Conservation (phyloP, 2,113 vertebrate species). For the Platanista minor region DNA sequence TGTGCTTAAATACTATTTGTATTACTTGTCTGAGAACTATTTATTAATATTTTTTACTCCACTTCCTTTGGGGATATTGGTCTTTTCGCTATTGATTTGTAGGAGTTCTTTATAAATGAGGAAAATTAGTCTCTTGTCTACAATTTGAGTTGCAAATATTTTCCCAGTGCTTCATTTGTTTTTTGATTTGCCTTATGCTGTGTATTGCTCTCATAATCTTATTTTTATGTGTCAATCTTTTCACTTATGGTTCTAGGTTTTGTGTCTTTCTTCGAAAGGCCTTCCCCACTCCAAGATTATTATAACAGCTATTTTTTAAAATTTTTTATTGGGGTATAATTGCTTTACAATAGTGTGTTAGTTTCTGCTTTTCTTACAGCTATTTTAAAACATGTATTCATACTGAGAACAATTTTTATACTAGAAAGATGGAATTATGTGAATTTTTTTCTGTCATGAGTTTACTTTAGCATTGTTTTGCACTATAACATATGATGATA, state of each 20-base stretch:
- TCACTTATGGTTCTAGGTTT: not conserved
- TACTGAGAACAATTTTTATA: not conserved
- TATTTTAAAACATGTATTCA: not conserved
- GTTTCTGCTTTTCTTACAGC: not conserved
- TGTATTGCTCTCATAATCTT: not conserved
- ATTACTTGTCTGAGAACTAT: not conserved
- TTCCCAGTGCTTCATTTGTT: not conserved
- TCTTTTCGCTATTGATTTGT: not conserved
- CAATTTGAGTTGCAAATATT: not conserved
- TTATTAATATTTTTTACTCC: not conserved
- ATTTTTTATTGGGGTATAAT: too few relatives aligned
- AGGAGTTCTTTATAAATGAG: not conserved
- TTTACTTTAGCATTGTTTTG: not conserved
- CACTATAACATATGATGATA: not conserved
- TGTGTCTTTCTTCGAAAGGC: not conserved
- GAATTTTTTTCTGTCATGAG: not conserved
- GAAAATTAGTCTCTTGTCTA: not conserved
- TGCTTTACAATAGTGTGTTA: too few relatives aligned
- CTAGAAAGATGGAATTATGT: not conserved
- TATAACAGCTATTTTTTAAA: too few relatives aligned
- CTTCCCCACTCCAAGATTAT: not conserved
- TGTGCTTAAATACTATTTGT: not conserved
- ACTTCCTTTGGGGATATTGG: not conserved
- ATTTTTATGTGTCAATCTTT: not conserved
- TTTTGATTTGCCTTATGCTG: not conserved